Evolutionary conservation across 2,113 vertebrate genomes (phyloP).

Genomic region (Tauraco erythrolophus): DNA sequence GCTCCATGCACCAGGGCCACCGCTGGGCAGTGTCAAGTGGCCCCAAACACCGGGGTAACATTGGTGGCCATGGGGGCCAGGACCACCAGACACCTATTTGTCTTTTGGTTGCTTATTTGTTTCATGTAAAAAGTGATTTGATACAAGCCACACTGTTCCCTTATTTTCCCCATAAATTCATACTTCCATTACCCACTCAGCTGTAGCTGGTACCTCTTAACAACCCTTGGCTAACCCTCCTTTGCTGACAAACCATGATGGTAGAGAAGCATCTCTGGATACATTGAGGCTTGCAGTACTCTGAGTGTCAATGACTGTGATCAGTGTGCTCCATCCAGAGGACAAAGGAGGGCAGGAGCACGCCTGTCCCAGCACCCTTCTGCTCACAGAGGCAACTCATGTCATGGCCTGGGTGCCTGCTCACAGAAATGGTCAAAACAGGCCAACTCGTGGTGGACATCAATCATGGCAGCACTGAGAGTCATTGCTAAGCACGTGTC

Average conservation of each 20-base stretch:
- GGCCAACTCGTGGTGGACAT: background rate
- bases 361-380: background rate
- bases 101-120: background rate
- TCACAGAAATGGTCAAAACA: background rate
- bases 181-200: background rate
- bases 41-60: rapidly evolving
- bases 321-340: background rate
- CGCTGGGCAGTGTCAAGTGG: rapidly evolving
- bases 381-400: background rate
- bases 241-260: background rate
- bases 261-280: background rate
- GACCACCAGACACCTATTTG: background rate
- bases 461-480: background rate
- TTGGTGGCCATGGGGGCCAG: rapidly evolving
- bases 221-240: background rate
- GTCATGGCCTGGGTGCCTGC: background rate
- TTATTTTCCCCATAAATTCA: background rate
- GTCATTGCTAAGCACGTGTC: rapidly evolving
- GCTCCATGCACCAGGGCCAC: background rate
- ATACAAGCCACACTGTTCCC: background rate
- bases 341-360: background rate
- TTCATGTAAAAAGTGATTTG: background rate
- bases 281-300: background rate
- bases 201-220: background rate
- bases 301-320: background rate